Conservation (phyloP, 2,888 invertebrate genomes). For the Brachypterus glaber region DNA sequence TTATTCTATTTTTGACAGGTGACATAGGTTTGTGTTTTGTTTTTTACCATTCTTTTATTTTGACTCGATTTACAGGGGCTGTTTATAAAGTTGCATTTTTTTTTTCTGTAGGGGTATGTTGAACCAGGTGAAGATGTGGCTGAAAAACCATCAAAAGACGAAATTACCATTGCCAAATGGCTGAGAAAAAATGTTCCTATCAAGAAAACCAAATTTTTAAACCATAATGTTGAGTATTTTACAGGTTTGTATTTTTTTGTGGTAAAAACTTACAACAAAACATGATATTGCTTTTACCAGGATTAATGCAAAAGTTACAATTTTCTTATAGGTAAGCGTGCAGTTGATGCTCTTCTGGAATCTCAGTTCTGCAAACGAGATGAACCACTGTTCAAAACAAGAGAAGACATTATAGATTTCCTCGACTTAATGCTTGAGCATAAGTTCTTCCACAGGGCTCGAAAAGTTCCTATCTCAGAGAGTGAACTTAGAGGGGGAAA, state of each 20-base stretch:
- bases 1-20: no score
- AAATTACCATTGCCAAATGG: constrained; percentile 90
- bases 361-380: constrained; percentile 81
- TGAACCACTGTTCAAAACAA: constrained; percentile 67
- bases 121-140: constrained; percentile 43
- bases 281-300: constrained; percentile 2
- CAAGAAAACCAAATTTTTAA: constrained; percentile 92
- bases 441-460: constrained; percentile 92
- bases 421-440: constrained; percentile 79
- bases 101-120: constrained; percentile 39
- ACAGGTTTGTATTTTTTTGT: constrained; percentile 48
- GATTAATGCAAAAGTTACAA: no score
- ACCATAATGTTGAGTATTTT: constrained; percentile 95
- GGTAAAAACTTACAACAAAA: not conserved
- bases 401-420: constrained; percentile 71
- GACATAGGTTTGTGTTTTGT: no score
- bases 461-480: constrained; percentile 71
- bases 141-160: constrained; percentile 79
- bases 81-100: constrained; percentile 12
- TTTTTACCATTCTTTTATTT: no score
- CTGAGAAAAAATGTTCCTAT: constrained; percentile 86
- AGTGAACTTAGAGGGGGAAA: constrained; percentile 52
- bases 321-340: constrained; percentile 69
- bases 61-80: no score
- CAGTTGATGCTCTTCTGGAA: constrained; percentile 82